Conservation (phyloP, 2,888 invertebrate genomes). For the Gymnocheta viridis region DNA sequence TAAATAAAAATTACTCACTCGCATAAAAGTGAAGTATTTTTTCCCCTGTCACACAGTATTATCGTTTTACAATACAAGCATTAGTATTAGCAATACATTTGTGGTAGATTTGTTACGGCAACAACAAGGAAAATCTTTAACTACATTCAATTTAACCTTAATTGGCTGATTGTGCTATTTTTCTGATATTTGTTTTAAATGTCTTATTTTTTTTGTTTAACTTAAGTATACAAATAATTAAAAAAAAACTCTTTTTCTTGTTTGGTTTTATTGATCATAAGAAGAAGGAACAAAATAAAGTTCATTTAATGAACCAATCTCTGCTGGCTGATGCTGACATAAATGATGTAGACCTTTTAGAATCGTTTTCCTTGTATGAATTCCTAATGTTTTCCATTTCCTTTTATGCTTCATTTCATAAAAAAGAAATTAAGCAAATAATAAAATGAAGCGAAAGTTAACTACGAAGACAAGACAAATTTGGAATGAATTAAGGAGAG, state of each 20-base stretch:
- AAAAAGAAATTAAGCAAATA: slow-evolving; percentile 64
- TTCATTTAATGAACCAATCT: slow-evolving; percentile 59
- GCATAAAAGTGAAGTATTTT: too few relatives aligned
- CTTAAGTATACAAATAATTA: slow-evolving; percentile 27
- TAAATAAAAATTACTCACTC: too few relatives aligned
- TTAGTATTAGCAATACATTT: too few relatives aligned
- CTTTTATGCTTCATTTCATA: slow-evolving; percentile 58
- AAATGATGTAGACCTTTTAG: slow-evolving; percentile 27
- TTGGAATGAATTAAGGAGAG: not conserved
- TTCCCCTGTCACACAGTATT: too few relatives aligned
- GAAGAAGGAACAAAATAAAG: slow-evolving; percentile 58
- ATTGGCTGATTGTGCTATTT: not conserved
- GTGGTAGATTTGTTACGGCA: too few relatives aligned
- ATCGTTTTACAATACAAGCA: too few relatives aligned
- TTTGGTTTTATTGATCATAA: slow-evolving; percentile 55
- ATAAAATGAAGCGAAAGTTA: slow-evolving; percentile 49
- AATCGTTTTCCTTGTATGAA: slow-evolving; percentile 18
- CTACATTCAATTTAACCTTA: not conserved
- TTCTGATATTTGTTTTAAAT: slow-evolving; percentile 20
- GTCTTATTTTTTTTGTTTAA: slow-evolving; percentile 3
- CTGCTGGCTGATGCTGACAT: slow-evolving; percentile 41
- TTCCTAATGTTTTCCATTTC: slow-evolving; percentile 21
- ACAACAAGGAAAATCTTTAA: too few relatives aligned
- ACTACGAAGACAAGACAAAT: slow-evolving; percentile 20
- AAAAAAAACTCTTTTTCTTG: slow-evolving; percentile 5